Evolutionary conservation across 2,113 vertebrate genomes (phyloP).

Genomic region (Lophochroa leadbeateri): DNA sequence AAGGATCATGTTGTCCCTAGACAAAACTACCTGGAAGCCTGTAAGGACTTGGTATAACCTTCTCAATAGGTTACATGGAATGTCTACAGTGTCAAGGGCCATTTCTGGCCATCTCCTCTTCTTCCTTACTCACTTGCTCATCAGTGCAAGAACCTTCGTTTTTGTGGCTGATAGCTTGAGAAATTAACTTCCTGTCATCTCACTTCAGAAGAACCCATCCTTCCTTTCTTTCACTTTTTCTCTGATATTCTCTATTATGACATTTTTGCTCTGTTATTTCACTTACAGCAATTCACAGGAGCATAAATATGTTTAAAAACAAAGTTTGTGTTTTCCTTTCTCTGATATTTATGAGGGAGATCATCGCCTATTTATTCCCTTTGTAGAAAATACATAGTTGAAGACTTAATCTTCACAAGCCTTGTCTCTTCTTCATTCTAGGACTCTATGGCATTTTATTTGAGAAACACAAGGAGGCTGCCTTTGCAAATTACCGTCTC

Average conservation of each 20-base stretch:
- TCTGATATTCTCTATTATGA: background rate
- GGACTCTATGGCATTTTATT: slow-evolving; percentile 90
- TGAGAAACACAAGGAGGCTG: slow-evolving; percentile 85
- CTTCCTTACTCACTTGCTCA: background rate
- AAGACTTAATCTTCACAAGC: background rate
- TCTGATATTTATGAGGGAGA: background rate
- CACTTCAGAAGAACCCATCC: background rate
- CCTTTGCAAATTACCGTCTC: slow-evolving; percentile 93
- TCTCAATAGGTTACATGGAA: background rate
- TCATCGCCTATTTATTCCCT: background rate
- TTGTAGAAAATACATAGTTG: background rate
- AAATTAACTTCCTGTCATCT: background rate
- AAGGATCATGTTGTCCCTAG: background rate
- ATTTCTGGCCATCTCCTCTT: background rate
- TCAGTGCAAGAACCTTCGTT: background rate
- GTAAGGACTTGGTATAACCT: background rate
- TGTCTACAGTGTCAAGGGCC: background rate
- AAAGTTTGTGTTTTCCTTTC: background rate
- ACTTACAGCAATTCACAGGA: background rate
- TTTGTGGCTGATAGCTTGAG: background rate
- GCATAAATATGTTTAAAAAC: background rate
- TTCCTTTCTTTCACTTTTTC: background rate
- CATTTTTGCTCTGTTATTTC: background rate
- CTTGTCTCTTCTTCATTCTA: slow-evolving; percentile 45
- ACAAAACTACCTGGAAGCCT: background rate